Conservation (phyloP, 1,140 invertebrate species). For the Apocrypta bakeri region DNA sequence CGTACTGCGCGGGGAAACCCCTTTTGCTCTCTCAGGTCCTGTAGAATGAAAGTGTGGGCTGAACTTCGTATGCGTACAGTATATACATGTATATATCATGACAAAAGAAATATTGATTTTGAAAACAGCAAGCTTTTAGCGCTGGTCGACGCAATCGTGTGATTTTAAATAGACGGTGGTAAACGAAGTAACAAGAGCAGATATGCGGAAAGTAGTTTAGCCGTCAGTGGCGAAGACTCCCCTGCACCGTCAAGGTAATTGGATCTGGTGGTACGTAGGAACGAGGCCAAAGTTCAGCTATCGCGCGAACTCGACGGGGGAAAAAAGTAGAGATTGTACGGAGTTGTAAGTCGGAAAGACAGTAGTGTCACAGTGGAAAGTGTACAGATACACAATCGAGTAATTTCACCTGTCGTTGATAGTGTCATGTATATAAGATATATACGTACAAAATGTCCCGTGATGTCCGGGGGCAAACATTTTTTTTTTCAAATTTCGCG, state of each 20-base stretch:
- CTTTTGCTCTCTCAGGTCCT: conserved; percentile 10
- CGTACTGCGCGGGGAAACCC: conserved; percentile 29
- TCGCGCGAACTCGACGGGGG: neutral
- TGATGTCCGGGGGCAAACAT: neutral
- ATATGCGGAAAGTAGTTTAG: conserved; percentile 17
- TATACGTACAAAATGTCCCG: too few species aligned
- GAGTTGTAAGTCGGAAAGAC: too few species aligned
- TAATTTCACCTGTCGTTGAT: neutral
- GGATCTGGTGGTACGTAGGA: conserved; percentile 29
- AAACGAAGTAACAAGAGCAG: neutral
- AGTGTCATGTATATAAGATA: neutral
- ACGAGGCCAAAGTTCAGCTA: conserved; percentile 22
- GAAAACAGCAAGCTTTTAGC: too few species aligned
- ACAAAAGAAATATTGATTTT: too few species aligned
- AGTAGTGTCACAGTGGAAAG: too few species aligned
- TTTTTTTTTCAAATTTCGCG: conserved; percentile 1
- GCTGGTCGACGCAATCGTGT: too few species aligned
- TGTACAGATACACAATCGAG: neutral
- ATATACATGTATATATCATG: too few species aligned
- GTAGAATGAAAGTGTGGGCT: too few species aligned
- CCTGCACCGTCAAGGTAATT: conserved; percentile 29
- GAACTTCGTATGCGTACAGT: too few species aligned
- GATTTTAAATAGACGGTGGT: too few species aligned
- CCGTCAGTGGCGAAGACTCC: neutral
- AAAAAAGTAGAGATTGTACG: neutral